A percentile compares a stretch with the other conserved stretches of the same genome.
Evolutionary conservation across 2,113 vertebrate genomes (phyloP).

Genomic region (Opisthocomus hoazin): DNA sequence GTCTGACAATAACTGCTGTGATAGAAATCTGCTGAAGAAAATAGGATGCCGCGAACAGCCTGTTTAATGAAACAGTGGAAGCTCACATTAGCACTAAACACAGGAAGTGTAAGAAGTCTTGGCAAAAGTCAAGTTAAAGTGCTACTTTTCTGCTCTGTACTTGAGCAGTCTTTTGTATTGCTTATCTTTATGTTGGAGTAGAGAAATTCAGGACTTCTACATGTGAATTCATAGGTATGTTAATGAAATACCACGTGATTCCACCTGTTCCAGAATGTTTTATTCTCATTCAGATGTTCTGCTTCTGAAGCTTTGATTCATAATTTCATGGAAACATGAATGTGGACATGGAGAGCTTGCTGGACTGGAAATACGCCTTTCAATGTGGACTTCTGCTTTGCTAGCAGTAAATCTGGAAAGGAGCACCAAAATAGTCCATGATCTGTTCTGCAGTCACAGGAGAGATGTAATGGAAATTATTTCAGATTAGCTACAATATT

Average conservation of each 20-base stretch:
- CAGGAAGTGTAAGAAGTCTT: background rate
- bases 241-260: background rate
- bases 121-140: background rate
- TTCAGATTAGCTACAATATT: background rate
- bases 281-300: background rate
- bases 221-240: background rate
- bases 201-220: background rate
- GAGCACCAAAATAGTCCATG: background rate
- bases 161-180: background rate
- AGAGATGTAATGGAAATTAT: background rate
- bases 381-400: background rate
- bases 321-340: background rate
- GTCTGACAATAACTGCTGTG: background rate
- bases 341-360: background rate
- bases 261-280: background rate
- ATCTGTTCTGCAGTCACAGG: background rate
- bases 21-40: constrained; percentile 24
- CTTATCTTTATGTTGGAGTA: background rate
- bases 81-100: constrained; percentile 2
- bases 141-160: background rate
- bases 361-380: background rate
- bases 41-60: background rate
- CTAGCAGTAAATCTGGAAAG: background rate
- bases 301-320: background rate
- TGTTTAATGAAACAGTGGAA: constrained; percentile 12